Evolutionary conservation across 2,888 invertebrate genomes (phyloP), one percentile per base, ranked within the genome.

Genomic region (Melikaiella ostensackeni): DNA sequence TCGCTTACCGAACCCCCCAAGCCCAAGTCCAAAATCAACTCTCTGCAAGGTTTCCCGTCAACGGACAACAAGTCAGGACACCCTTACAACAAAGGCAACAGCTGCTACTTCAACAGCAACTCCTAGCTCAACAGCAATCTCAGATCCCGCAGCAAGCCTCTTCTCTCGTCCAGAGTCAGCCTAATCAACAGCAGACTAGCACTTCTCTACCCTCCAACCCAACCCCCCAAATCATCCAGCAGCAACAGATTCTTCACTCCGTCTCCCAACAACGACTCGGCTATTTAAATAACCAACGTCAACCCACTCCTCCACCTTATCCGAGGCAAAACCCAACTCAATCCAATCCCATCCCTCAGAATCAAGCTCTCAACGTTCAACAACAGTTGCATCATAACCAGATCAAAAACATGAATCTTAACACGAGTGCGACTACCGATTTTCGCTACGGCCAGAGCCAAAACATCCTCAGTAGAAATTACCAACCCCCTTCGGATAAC

Each of bases 371-470:
- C 11, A 91, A 90, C 76, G 88, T 91, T 33, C 91, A 91, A 74
- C 91, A 91, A 62, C 91, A 91, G 59, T 82, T 91, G 38, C 91
- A 91, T 84, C 91, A 91, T 78, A 91, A 91, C 84, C 91, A 91
- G 79, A 79, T 89, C 74, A 91, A 91, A 76, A 91, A 88, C 64
- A 81, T 87, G 30, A 91, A 91, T 75, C 85, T 91, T 13, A 91
- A 91, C 77, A 89, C 90, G 3, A 89, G 89, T 70, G 88, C 89
- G 63, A 90, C 88, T 61, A 89, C 85, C 80, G 91, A 91, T 85
- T 91, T 91, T 85, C 91, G 91, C 66, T 91, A 91, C 75, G 91
- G 91, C 75, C 91, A 91, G 78, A 91, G 90, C 81, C 91, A 91
- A 80, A 91, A 91, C 82, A 91, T 91, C 50, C 86, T 91, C 50